These are phyloP conservation scores for Ploceus nigricollis DNA, from an alignment of 2,113 vertebrate species.

Conservation along the genomic window DNA sequence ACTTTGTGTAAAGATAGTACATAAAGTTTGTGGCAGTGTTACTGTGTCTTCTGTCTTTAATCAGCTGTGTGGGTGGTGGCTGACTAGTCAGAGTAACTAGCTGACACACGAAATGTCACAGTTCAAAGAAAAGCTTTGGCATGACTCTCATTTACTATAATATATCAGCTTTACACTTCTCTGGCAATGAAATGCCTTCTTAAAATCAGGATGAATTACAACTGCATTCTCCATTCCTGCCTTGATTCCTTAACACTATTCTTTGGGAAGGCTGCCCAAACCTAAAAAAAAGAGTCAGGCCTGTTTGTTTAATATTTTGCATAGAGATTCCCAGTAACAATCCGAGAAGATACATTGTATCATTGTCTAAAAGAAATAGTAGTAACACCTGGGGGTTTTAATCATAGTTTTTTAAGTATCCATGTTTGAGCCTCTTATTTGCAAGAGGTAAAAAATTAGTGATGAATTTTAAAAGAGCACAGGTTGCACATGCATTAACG, in stretches of 20 bases:
- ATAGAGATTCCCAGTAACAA: neutral
- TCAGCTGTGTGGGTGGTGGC: constrained; percentile 36
- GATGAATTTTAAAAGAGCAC: neutral
- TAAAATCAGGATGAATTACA: constrained; percentile 32
- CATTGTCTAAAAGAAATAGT: neutral
- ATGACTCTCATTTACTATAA: constrained; percentile 35
- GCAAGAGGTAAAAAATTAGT: neutral
- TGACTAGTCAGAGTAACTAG: constrained; percentile 46
- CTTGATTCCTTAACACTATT: neutral
- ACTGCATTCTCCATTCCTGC: neutral
- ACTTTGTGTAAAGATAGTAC: neutral
- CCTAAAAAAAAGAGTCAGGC: neutral
- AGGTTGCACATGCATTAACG: neutral
- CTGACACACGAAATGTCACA: constrained; percentile 28
- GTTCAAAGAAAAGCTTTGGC: constrained; percentile 32
- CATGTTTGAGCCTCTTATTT: neutral
- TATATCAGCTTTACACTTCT: neutral
- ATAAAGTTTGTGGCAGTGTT: neutral
- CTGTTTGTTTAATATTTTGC: neutral
- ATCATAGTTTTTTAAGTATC: neutral
- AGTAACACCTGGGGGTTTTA: neutral
- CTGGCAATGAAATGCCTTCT: neutral
- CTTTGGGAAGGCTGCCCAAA: neutral
- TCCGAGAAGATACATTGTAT: neutral
- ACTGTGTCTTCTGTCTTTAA: constrained; percentile 23